These are phyloP conservation scores for Hyaena hyaena DNA, from an alignment of 2,113 vertebrate genomes.

Conservation along the genomic window DNA sequence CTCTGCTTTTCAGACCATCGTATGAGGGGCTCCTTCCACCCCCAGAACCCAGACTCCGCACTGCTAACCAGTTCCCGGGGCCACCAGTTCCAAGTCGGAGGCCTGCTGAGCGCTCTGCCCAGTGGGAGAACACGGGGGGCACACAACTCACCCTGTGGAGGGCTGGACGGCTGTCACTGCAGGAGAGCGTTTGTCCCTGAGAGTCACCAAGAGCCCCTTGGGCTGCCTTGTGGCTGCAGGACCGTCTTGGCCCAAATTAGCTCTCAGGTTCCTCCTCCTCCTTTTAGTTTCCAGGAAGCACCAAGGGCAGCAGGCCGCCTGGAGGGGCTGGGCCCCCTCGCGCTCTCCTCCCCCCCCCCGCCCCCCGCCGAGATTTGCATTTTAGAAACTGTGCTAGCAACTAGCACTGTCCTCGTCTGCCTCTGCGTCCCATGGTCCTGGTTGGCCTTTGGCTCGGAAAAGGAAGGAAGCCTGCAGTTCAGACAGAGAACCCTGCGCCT, in stretches of 20 bases:
- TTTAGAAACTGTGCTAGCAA: neutral
- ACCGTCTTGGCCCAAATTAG: neutral
- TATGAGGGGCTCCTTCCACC: neutral
- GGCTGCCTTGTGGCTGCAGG: neutral
- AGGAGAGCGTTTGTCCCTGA: neutral
- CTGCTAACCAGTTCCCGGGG: neutral
- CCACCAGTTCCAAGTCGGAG: too few relatives aligned
- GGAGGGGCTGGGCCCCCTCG: too few relatives aligned
- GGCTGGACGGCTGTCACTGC: neutral
- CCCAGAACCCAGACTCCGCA: neutral
- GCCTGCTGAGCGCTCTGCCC: too few relatives aligned
- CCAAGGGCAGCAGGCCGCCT: neutral
- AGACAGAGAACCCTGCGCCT: neutral
- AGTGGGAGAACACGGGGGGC: neutral
- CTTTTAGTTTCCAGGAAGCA: neutral
- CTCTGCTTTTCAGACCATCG: neutral
- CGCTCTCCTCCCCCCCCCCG: neutral
- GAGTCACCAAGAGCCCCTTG: neutral
- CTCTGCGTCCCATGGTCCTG: neutral
- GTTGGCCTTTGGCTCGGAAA: neutral
- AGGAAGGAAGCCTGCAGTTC: neutral
- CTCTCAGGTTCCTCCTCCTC: neutral
- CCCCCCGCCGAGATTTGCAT: neutral
- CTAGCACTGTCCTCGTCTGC: neutral
- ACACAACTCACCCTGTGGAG: neutral